Evolutionary conservation across 2,888 invertebrate genomes (phyloP), one percentile per base, ranked within the genome.

Genomic region (Scelioninae gen. 1): DNA sequence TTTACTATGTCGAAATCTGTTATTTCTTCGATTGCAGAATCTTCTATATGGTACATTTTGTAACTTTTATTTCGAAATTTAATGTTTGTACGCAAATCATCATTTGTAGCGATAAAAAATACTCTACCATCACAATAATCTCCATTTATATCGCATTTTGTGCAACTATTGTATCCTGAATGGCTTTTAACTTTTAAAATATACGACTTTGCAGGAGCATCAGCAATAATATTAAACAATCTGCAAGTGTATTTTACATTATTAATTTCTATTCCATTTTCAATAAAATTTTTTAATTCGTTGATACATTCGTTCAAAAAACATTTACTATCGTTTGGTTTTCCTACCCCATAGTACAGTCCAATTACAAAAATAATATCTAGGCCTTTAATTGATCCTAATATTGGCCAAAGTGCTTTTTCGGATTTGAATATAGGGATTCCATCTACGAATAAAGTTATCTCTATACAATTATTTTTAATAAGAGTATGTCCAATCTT

Each of bases 121-220:
- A 45, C 45, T 45, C 13, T 45, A 11, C 13, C 13, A 45, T 45
- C n/a, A 45, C 45, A 9, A 10, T 45, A 45, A 6, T 45, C n/a
- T 2, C 45, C 86, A 31, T 85, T 72, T 40, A 66, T 23, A 53
- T 49, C 34, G 75, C 85, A 87, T 56, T 82, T 85, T 38, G 81
- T 78, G 66, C 85, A 86, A 51, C 80, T 72, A 34, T 47, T 47
- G 58, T 86, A 86, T 13, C 80, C 85, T 15, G 58, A 72, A 60
- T 87, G 86, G 13, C 76, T 69, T 75, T 85, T 86, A 2, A 83
- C 84, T 71, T 81, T 83, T 8, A 76, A 40, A 34, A 86, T 69
- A 55, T 38, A 81, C 13, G 80, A 51, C 38, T 68, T 84, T 2
- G 85, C 86, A 4, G 85, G 86, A 15, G 83, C 84, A 81, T 85